Base-by-base conservation (phyloP, 1,140 invertebrate species). In the Cherax quadricarinatus region DNA sequence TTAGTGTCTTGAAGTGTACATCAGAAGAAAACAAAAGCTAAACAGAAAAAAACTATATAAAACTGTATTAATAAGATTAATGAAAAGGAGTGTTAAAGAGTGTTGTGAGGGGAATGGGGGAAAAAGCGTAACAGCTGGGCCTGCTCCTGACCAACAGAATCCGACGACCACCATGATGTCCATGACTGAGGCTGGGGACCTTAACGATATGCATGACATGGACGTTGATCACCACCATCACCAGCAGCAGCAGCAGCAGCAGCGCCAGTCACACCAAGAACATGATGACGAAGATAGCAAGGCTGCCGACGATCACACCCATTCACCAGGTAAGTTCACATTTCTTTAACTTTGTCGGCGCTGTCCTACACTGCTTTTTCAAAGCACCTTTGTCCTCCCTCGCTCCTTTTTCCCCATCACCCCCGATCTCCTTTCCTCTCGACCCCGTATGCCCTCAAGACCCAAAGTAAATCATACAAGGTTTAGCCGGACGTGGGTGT, bases 131-230 rank as follows among this genome's bases (percentile, higher is more conserved):
- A 75, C 24, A 75, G 9, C 70, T 24, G n/a, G 24, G 4, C n/a
- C 24, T 21, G 9, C 24, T 70, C 16, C 66, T 75, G 24, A 75
- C 21, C 70, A 75, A 75, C 70, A 75, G n/a, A 75, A 75, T n/a
- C 70, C 62, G 2, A 66, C 62, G 16, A 66, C 70, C 0, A 70
- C 66, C 14, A 70, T 70, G 66, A 75, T 75, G 70, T 30, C 70
- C 70, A 9, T 70, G 66, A 21, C n/a, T 7, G 70, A 75, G 70
- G 21, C 7, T 75, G 12, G 30, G 21, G n/a, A 75, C 24, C 24
- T 75, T n/a, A 75, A 75, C 70, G 70, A 75, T 12, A 75, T 75
- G 70, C 5, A 75, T 75, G 70, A 75, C n/a, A 75, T 75, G 70
- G 70, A 75, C 21, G 24, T 75, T 75, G 70, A 75, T n/a, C n/a